A percentile compares a stretch with the other conserved stretches of the same genome.
Evolutionary conservation across 2,113 vertebrate genomes (phyloP).

Genomic region (Mungos mungo): DNA sequence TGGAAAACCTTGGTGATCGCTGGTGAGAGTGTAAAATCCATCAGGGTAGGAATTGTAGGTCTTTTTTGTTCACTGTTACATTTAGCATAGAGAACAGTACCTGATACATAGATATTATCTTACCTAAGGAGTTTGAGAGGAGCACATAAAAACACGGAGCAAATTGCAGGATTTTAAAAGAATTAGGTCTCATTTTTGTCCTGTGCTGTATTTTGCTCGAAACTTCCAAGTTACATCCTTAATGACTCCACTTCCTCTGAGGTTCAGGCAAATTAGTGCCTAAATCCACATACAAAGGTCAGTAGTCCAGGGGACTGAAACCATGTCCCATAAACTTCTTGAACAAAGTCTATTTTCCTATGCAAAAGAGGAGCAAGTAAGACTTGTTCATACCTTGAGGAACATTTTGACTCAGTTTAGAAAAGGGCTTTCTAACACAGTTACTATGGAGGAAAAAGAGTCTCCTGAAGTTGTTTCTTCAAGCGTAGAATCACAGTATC

Average conservation of each 20-base stretch:
- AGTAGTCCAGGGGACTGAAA: neutral
- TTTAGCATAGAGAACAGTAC: neutral
- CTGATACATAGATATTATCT: neutral
- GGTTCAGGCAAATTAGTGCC: neutral
- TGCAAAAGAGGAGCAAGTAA: neutral
- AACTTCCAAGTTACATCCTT: neutral
- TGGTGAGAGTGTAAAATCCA: neutral
- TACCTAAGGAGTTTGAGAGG: neutral
- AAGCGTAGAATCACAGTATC: too few species aligned
- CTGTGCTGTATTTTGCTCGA: neutral
- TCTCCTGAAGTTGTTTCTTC: neutral
- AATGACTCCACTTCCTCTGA: neutral
- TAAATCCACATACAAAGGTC: neutral
- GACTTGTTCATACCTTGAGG: neutral
- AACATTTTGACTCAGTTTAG: neutral
- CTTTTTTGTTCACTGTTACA: neutral
- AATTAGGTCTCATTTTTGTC: neutral
- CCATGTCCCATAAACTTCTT: neutral
- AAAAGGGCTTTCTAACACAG: neutral
- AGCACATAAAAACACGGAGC: neutral
- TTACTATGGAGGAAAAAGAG: neutral
- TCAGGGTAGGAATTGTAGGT: neutral
- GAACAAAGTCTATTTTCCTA: neutral
- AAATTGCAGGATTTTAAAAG: neutral
- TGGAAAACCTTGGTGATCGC: neutral